phyloP scores from a whole-genome alignment of 30 jellyfish, hydroid and myxozoan species.

The Chrysaora quinquecirrha region DNA sequence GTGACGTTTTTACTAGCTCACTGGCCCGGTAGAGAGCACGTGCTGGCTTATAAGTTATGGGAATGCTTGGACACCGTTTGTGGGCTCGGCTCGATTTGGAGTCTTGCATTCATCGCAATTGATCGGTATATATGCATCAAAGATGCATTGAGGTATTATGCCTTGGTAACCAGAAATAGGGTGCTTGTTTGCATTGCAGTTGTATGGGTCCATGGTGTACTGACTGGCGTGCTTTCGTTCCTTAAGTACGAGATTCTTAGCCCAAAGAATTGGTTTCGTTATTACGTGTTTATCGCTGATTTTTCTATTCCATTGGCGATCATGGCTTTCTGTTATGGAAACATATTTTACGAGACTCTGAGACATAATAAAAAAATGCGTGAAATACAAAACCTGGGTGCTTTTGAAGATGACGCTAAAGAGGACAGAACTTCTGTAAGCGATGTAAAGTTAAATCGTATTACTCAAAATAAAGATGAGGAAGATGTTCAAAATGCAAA shows the following conservation, averaged over 20 bases:
- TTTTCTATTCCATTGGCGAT: slow-evolving; percentile 34
- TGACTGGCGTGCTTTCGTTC: slow-evolving; percentile 35
- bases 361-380: slow-evolving; percentile 36
- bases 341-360: slow-evolving; percentile 35
- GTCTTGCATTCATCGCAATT: slow-evolving; percentile 40
- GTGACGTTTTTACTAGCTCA: slow-evolving; percentile 11
- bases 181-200: slow-evolving; percentile 24
- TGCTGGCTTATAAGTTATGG: slow-evolving; percentile 31
- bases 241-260: neutral
- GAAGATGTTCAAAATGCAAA: neutral
- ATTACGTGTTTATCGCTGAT: slow-evolving; percentile 39
- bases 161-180: slow-evolving; percentile 17
- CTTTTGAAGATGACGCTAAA: neutral
- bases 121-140: slow-evolving; percentile 61
- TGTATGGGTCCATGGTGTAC: slow-evolving; percentile 15
- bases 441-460: too few species aligned
- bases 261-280: slow-evolving; percentile 7
- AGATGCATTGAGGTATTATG: slow-evolving; percentile 41
- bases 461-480: neutral
- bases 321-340: slow-evolving; percentile 49
- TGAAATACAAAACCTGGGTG: slow-evolving; percentile 22
- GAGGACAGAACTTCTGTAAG: neutral
- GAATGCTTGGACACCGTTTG: slow-evolving; percentile 33
- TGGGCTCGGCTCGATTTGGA: slow-evolving; percentile 32
- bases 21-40: slow-evolving; percentile 5